Evolutionary conservation across 2,113 vertebrate species (phyloP), one percentile per base, ranked within the genome.

Genomic region (Butorides virescens): DNA sequence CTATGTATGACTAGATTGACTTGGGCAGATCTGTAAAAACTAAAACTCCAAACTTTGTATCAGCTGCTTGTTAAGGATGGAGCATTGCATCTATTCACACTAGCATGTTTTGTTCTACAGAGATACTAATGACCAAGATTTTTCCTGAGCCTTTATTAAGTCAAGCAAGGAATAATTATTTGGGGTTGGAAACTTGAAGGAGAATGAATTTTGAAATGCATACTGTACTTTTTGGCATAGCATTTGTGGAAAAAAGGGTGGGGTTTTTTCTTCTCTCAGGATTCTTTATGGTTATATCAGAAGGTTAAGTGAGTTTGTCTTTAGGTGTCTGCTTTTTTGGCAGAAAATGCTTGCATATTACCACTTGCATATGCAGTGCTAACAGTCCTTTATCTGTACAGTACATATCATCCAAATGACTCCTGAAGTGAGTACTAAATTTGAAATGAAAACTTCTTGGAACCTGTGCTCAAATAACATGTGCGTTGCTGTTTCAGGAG

Each of bases 401-500:
- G 55, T 74, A 50, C 5, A 1, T 72, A 34, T 50, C 61, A 63
- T 70, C 26, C 25, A 72, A 67, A 37, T 14, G 58, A 63, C 36
- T 83, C 8, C 52, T 34, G 39, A 83, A 84, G 34, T 18, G 18
- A 86, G 63, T 67, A 80, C 47, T 80, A 49, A 71, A 75, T 66
- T 71, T 53, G 46, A 50, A 86, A 49, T 36, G 4, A 78, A 81
- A 86, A 53, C 20, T 53, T 39, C 13, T 49, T 74, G 52, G 67
- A 65, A 49, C 19, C 11, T 75, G 61, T 11, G 15, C 52, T 87
- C 34, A 80, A n/a, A 42, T 71, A 90, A 56, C 5, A 3, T n/a
- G 5, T 7, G 5, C 94, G 59, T 92, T 97, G 84, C 92, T 91
- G 18, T 93, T 95, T 70, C 95, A 98, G 98, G 98, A 94, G 94